Percentiles rank a stretch among this genome's conserved stretches.
Evolutionary conservation across 2,113 vertebrate species (phyloP).

Genomic region (Hylia prasina): DNA sequence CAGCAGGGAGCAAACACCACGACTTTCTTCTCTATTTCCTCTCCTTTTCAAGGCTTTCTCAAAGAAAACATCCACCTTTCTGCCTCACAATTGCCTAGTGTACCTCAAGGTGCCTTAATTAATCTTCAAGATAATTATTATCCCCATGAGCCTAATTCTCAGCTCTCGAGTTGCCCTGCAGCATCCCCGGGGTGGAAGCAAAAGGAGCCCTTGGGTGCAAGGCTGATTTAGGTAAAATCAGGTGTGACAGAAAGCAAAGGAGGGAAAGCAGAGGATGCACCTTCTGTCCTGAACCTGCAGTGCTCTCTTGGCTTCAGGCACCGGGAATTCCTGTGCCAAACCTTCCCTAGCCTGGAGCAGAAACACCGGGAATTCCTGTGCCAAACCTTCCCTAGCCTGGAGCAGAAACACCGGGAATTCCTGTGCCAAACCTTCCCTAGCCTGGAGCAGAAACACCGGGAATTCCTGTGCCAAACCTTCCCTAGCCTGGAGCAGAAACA

Average conservation of each 20-base stretch:
- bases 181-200: accelerated
- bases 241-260: neutral
- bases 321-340: neutral
- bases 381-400: neutral
- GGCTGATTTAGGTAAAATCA: neutral
- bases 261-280: neutral
- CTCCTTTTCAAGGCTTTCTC: neutral
- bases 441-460: neutral
- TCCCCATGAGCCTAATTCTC: neutral
- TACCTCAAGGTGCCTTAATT: neutral
- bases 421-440: neutral
- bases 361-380: neutral
- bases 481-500: too few relatives aligned
- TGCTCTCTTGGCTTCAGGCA: neutral
- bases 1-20: accelerated
- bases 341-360: neutral
- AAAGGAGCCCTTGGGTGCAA: neutral
- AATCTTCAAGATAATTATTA: neutral
- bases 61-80: neutral
- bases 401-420: too few relatives aligned
- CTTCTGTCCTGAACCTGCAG: neutral
- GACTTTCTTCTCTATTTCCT: neutral
- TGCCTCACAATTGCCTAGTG: neutral
- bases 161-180: neutral
- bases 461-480: neutral